Conservation (phyloP, 2,113 vertebrate genomes). For the Prionailurus viverrinus region DNA sequence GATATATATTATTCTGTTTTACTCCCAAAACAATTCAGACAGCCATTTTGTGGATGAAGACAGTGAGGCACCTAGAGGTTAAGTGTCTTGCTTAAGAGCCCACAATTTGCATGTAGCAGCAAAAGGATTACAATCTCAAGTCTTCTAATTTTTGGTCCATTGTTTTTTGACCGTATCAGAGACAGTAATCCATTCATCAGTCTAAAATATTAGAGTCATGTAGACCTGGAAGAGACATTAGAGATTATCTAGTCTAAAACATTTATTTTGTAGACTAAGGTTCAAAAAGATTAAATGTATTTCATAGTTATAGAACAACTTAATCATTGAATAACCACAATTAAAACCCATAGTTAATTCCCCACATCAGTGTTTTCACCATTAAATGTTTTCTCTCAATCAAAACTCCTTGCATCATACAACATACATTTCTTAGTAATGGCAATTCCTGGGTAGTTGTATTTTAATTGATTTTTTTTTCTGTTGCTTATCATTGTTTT, state of each 20-base stretch:
- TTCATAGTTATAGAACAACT: slow-evolving; percentile 4
- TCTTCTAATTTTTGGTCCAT: neutral
- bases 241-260: neutral
- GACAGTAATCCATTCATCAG: neutral
- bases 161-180: slow-evolving; percentile 13
- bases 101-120: neutral
- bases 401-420: slow-evolving; percentile 36
- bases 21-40: neutral
- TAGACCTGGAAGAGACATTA: neutral
- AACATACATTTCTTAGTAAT: neutral
- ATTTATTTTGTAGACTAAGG: neutral
- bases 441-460: neutral
- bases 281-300: neutral
- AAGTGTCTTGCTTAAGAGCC: neutral
- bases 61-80: neutral
- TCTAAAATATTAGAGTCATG: neutral
- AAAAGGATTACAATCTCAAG: neutral
- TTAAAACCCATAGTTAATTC: neutral
- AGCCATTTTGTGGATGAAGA: neutral
- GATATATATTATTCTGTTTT: neutral
- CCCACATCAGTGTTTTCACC: neutral
- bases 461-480: slow-evolving; percentile 2
- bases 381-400: slow-evolving; percentile 14
- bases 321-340: slow-evolving; percentile 12
- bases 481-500: neutral